Base-by-base conservation (phyloP, 2,888 invertebrate species). In the Cylindroiulus punctatus region DNA sequence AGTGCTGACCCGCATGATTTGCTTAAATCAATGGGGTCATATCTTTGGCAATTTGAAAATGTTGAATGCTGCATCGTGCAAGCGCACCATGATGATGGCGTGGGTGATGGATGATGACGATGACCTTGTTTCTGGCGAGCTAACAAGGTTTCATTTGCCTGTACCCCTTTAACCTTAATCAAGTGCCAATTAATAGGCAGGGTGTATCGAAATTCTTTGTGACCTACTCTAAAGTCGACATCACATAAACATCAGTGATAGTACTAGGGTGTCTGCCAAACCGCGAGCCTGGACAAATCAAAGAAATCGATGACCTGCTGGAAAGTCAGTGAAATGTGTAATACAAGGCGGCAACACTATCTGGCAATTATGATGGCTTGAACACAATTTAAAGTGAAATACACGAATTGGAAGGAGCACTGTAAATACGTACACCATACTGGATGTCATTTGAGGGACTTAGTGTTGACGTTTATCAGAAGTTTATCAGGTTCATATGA, bases 81-180 rank as follows among this genome's bases (percentile, higher is more conserved):
- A 65, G 65, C 4, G 26, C 65, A 65, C 65, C 10, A 12, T 65
- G 4, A 65, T 65, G 22, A 65, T 65, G n/a, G 65, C 26, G 65
- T 65, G 65, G 65, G 65, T 65, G 65, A 65, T 65, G 26, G 65
- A 65, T 65, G 26, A n/a, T 65, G 26, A 65, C n/a, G 65, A 65
- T 65, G 65, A 65, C 65, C 65, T 65, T 65, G 65, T 65, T 65
- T 65, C 65, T 65, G 65, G n/a, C 7, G 10, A 65, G 26, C 7
- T 22, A 65, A 65, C 65, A 10, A 65, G 65, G 26, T 65, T 65
- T 12, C 65, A 65, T 26, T 65, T 65, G 65, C 26, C 65, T 14
- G 52, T 52, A 52, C 52, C 52, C 52, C 26, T 65, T 65, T 65
- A 65, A 65, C 26, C n/a, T 65, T 65, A 65, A 65, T 65, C 22